Conservation (phyloP, 1,140 invertebrate species). For the Oryzaephilus surinamensis region DNA sequence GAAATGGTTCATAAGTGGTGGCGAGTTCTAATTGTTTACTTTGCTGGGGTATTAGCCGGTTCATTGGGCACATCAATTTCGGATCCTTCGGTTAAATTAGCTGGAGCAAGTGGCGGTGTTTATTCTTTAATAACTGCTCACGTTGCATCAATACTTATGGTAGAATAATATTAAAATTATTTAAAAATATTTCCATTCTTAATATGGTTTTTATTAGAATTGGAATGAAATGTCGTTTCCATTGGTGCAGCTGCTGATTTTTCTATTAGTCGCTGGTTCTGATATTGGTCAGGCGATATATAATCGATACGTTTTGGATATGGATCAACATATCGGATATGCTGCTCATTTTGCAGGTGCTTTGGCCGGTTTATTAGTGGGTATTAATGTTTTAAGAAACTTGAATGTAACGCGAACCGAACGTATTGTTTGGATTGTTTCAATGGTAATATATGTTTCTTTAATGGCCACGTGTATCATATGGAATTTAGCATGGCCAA, state of each 20-base stretch:
- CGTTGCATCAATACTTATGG: slow-evolving; percentile 87
- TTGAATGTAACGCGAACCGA: slow-evolving; percentile 79
- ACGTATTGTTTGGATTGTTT: slow-evolving; percentile 69
- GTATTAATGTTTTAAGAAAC: slow-evolving; percentile 84
- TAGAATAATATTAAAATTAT: slow-evolving; percentile 29
- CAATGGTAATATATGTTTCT: slow-evolving; percentile 61
- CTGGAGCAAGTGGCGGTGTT: slow-evolving; percentile 92
- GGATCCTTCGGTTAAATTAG: slow-evolving; percentile 76
- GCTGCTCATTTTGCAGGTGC: slow-evolving; percentile 82
- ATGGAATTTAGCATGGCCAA: slow-evolving; percentile 7
- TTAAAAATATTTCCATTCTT: background rate
- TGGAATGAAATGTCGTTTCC: slow-evolving; percentile 88
- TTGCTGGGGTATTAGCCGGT: slow-evolving; percentile 72
- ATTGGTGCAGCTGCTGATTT: slow-evolving; percentile 63
- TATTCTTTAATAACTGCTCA: slow-evolving; percentile 93
- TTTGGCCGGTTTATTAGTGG: slow-evolving; percentile 70
- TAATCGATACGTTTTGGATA: slow-evolving; percentile 56
- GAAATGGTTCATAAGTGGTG: slow-evolving; percentile 95
- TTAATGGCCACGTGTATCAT: slow-evolving; percentile 52
- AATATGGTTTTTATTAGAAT: slow-evolving; percentile 49
- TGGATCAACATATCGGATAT: slow-evolving; percentile 65
- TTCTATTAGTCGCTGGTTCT: slow-evolving; percentile 51
- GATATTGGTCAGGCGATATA: slow-evolving; percentile 72
- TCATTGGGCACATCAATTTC: slow-evolving; percentile 78
- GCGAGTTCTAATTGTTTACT: slow-evolving; percentile 70